Conservation (phyloP, 2,797 vertebrate species). For the Vipera ursinii region DNA sequence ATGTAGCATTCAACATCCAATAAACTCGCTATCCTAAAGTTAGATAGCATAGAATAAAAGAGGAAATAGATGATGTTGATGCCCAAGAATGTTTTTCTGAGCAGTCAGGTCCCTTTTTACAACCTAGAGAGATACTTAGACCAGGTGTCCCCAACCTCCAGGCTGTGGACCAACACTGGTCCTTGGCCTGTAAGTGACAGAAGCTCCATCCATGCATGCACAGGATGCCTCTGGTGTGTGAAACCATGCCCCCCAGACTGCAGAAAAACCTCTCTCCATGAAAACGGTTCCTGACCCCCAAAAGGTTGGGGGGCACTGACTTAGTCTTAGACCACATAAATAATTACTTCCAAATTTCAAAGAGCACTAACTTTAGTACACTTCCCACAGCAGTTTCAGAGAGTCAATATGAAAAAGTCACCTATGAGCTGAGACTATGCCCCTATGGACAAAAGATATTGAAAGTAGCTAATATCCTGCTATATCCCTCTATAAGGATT, state of each 20-base stretch:
- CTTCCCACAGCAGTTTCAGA: background rate
- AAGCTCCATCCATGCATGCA: background rate
- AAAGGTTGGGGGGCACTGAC: background rate
- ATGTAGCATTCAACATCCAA: background rate
- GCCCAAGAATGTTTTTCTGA: background rate
- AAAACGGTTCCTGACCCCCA: background rate
- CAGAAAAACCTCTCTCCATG: accelerated
- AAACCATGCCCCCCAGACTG: background rate
- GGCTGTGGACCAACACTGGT: background rate
- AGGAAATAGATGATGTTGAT: background rate
- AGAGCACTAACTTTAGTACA: background rate
- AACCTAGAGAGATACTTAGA: background rate
- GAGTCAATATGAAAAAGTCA: background rate
- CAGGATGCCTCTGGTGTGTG: background rate
- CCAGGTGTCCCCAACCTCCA: background rate
- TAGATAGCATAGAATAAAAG: background rate
- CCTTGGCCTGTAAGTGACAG: background rate
- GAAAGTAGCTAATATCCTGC: background rate
- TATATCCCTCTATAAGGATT: background rate
- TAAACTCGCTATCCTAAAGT: background rate
- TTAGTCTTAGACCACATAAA: background rate
- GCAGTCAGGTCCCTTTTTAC: background rate
- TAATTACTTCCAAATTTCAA: background rate
- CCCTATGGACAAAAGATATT: background rate
- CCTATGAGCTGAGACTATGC: background rate